These are phyloP conservation scores for Pyrrhia umbra DNA, from an alignment of 2,888 invertebrate genomes.

Conservation along the genomic window DNA sequence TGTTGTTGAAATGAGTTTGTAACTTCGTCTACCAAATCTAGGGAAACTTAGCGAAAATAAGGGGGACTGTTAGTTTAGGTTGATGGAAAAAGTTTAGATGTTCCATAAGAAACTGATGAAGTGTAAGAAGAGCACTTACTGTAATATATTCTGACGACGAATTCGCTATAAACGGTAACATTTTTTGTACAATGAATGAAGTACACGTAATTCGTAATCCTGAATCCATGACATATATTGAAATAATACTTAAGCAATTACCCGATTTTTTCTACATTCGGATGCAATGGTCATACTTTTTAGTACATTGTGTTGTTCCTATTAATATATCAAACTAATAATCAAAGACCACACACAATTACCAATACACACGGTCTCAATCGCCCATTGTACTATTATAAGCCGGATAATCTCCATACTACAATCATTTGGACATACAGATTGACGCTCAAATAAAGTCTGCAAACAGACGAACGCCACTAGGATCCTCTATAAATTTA, in stretches of 20 bases:
- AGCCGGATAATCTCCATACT: conserved; percentile 73
- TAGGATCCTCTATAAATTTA: conserved; percentile 78
- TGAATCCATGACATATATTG: not conserved
- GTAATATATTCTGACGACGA: conserved; percentile 34
- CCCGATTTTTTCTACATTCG: not conserved
- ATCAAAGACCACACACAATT: conserved; percentile 56
- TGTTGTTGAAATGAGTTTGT: conserved; percentile 34
- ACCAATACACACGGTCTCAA: conserved; percentile 67
- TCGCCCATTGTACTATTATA: conserved; percentile 73
- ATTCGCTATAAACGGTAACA: conserved; percentile 20
- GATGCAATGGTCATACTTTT: not conserved
- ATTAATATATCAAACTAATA: conserved; percentile 43
- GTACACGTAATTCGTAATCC: not conserved
- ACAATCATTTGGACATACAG: conserved; percentile 73
- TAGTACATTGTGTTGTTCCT: not conserved
- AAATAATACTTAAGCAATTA: no score
- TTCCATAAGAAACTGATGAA: conserved; percentile 37
- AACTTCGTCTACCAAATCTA: conserved; percentile 26
- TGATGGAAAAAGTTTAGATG: conserved; percentile 45
- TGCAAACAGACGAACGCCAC: conserved; percentile 77
- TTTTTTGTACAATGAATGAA: conserved; percentile 27
- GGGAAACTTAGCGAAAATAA: conserved; percentile 35
- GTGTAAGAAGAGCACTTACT: conserved; percentile 26
- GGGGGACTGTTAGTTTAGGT: conserved; percentile 16
- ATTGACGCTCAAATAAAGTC: conserved; percentile 80